Evolutionary conservation across 1,140 invertebrate species (phyloP), one percentile per base, ranked within the genome.

Genomic region (Drosophila albomicans): DNA sequence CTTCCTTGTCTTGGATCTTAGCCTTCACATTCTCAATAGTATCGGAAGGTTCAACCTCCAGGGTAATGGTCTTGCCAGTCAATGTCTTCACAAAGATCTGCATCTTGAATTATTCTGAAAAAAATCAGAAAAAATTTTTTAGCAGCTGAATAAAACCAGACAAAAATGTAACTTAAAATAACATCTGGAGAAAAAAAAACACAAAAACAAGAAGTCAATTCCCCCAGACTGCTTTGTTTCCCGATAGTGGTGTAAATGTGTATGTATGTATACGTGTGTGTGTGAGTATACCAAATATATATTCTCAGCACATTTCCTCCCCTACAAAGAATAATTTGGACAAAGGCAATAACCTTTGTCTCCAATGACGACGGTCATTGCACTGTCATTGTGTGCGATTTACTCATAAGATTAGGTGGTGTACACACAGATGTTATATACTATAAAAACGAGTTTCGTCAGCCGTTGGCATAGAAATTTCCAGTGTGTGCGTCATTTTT

Each of bases 51-150:
- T n/a, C n/a, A n/a, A n/a, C n/a, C n/a, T n/a, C n/a, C n/a, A n/a
- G n/a, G n/a, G n/a, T n/a, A 93, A 98, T 98, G 93, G 97, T 98
- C 93, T 98, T 98, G 45, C 97, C 97, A 75, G 97, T 98, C 48
- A 98, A 94, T 78, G 97, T 98, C 93, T 98, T 98, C 5, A 98
- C 97, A 93, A 98, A 82, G 71, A 82, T 82, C 80, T 82, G 81
- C 81, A 82, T 82, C 62, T 74, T 76, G 45, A 52, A 59, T 77
- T 79, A 66, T 84, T 79, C 81, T 84, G 68, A 54, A 67, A 71
- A 49, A 64, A 52, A 82, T 41, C 41, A 48, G 5, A 43, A 58
- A 58, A 32, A 75, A 43, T 58, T 49, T 52, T 46, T 78, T 52
- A 64, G 51, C 49, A 52, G 62, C 62, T 52, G 49, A 65, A 43